Evolutionary conservation across 1,140 invertebrate species (phyloP).

Genomic region (Leucophenga varia): DNA sequence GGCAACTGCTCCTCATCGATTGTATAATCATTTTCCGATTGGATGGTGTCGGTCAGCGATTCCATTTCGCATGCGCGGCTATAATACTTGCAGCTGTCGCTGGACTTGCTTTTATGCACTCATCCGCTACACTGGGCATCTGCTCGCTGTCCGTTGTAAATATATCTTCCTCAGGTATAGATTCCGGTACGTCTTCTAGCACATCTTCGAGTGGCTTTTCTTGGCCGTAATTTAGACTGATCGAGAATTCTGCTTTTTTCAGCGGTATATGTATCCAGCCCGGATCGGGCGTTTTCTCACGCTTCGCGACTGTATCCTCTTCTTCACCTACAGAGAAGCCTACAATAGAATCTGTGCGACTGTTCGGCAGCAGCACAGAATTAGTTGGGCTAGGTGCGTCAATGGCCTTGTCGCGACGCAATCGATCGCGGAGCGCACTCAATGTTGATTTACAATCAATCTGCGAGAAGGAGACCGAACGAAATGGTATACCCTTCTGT

Average conservation of each 20-base stretch:
- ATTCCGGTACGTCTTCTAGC: constrained; percentile 32
- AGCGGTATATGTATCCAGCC: constrained; percentile 50
- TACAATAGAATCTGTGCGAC: no score
- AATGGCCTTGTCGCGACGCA: constrained; percentile 43
- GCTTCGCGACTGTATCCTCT: constrained; percentile 2
- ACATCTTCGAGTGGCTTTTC: constrained; percentile 45
- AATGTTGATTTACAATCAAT: constrained; percentile 65
- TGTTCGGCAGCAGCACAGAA: constrained; percentile 2
- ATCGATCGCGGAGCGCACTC: constrained; percentile 44
- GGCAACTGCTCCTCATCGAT: constrained; percentile 26
- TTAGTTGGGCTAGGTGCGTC: constrained; percentile 34
- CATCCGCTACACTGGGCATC: constrained; percentile 9
- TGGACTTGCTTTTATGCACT: constrained; percentile 9
- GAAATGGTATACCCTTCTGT: constrained; percentile 66
- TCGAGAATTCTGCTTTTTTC: constrained; percentile 34
- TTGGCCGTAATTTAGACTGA: constrained; percentile 46
- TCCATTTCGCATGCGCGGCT: constrained; percentile 49
- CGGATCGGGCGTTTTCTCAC: constrained; percentile 22
- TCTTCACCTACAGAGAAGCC: constrained; percentile 7
- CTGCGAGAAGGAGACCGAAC: constrained; percentile 82
- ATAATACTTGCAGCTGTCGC: constrained; percentile 41
- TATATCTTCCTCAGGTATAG: constrained; percentile 47
- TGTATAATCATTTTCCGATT: constrained; percentile 39
- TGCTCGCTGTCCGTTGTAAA: constrained; percentile 38
- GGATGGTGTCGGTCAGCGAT: constrained; percentile 46